phyloP scores from a whole-genome alignment of 2,797 vertebrate species.

The Poecilia gillii region DNA sequence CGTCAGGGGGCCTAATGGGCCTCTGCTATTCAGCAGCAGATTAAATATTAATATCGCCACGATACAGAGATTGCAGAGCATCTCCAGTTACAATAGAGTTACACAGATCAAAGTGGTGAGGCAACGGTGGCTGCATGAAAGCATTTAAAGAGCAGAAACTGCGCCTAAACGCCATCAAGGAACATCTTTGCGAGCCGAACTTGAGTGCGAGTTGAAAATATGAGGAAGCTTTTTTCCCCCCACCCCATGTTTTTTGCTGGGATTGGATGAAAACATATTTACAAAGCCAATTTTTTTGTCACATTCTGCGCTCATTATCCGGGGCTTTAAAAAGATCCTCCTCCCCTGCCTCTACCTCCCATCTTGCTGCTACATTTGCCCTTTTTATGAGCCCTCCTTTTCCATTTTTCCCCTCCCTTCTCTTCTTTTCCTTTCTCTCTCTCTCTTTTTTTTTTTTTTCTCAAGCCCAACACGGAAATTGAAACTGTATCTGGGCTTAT shows the following conservation, averaged over 20 bases:
- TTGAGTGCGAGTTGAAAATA: conserved; percentile 46
- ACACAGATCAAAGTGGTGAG: conserved; percentile 82
- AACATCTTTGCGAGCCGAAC: conserved; percentile 80
- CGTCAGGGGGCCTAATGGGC: conserved; percentile 86
- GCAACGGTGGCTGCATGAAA: conserved; percentile 79
- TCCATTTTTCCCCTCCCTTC: conserved; percentile 73
- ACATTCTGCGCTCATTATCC: conserved; percentile 80
- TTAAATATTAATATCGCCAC: conserved; percentile 88
- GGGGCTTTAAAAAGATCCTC: conserved; percentile 69
- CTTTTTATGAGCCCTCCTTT: conserved; percentile 85
- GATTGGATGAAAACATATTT: conserved; percentile 57
- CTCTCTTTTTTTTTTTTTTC: conserved; percentile 70
- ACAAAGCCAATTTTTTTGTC: conserved; percentile 78
- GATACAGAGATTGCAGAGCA: conserved; percentile 85
- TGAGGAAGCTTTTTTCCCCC: conserved; percentile 69
- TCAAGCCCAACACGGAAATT: conserved; percentile 86
- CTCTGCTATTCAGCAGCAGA: conserved; percentile 84
- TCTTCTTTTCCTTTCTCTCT: conserved; percentile 63
- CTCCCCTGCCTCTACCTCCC: conserved; percentile 57
- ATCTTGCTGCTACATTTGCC: conserved; percentile 79
- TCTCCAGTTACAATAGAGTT: conserved; percentile 84
- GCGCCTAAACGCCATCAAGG: conserved; percentile 74
- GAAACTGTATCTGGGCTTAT: conserved; percentile 91
- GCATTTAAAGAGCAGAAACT: conserved; percentile 82
- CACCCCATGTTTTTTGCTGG: conserved; percentile 35